Evolutionary conservation across 2,113 vertebrate genomes (phyloP), one percentile per base, ranked within the genome.

Genomic region (Athene noctua): DNA sequence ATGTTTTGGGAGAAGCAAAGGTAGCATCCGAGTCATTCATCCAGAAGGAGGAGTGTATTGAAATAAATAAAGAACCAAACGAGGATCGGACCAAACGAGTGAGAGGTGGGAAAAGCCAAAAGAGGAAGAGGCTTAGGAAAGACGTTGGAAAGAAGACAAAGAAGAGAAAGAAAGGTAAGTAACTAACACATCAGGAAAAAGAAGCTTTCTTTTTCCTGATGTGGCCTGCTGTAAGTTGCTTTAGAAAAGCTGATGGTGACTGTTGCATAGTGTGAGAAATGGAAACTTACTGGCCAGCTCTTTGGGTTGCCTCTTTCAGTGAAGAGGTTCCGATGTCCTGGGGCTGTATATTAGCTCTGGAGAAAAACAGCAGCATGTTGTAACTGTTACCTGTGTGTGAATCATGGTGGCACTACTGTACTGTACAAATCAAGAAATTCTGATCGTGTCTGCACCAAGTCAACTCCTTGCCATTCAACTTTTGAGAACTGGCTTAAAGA

Each of bases 71-170:
- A 26, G 98, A 99, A 93, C 74, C 97, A 29, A 90, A 81, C 3
- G 80, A 96, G 73, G 97, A 97, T 78, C 97, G 98, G 68, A 99
- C 86, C 4, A 97, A 94, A 71, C 92, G 97, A 71, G 98, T 98
- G 67, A 97, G 92, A 29, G 99, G 99, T 6, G 98, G 99, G 11
- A 98, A 96, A 84, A 97, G 70, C 79, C 98, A 98, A 57, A 99
- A 98, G 86, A 98, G 99, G 59, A 98, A 98, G 61, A 98, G 98
- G 52, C 97, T 96, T 30, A 98, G 94, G 93, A 98, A 97, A 26
- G 98, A 98, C 19, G 54, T 44, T 14, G 97, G 67, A 29, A 98
- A 97, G 95, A 98, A 97, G 59, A 15, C 59, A 2, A 98, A 97
- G 94, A 98, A 96, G 73, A 98, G 79, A n/a, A 98, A 92, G 70